Percentiles rank a stretch among this genome's conserved stretches.
Evolutionary conservation across 2,888 invertebrate species (phyloP).

Genomic region (Phasia obesa): DNA sequence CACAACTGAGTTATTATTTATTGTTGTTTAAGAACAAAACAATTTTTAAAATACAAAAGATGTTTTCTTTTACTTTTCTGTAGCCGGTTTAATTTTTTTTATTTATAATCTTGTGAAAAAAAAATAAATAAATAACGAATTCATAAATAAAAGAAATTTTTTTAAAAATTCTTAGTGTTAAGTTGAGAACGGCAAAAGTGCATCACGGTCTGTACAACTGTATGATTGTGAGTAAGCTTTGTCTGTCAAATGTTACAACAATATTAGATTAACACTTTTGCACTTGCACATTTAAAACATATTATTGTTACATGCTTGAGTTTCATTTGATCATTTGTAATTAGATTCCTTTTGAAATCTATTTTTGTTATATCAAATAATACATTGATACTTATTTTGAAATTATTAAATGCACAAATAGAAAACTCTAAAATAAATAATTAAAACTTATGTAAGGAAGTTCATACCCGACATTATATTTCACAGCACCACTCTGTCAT

Average conservation of each 20-base stretch:
- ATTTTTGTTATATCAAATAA: neutral
- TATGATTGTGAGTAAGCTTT: neutral
- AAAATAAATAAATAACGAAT: slow-evolving; percentile 24
- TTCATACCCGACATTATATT: neutral
- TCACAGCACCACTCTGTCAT: neutral
- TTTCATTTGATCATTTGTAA: neutral
- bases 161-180: slow-evolving; percentile 34
- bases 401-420: neutral
- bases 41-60: slow-evolving; percentile 57
- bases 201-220: neutral
- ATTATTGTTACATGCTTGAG: slow-evolving; percentile 10
- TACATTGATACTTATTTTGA: neutral
- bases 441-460: no score
- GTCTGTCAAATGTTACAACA: slow-evolving; percentile 49
- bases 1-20: slow-evolving; percentile 36
- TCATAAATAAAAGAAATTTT: slow-evolving; percentile 57
- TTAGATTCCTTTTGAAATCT: neutral
- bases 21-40: slow-evolving; percentile 41
- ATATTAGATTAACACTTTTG: slow-evolving; percentile 67
- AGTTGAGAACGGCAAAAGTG: slow-evolving; percentile 14
- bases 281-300: slow-evolving; percentile 13
- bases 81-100: slow-evolving; percentile 7
- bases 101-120: slow-evolving; percentile 37
- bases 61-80: slow-evolving; percentile 27
- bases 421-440: neutral